Percentiles rank a stretch among this genome's conserved stretches.
Evolutionary conservation across 53 echinoderm and acorn worm species (phyloP).

Genomic region (Hippasteria phrygiana): DNA sequence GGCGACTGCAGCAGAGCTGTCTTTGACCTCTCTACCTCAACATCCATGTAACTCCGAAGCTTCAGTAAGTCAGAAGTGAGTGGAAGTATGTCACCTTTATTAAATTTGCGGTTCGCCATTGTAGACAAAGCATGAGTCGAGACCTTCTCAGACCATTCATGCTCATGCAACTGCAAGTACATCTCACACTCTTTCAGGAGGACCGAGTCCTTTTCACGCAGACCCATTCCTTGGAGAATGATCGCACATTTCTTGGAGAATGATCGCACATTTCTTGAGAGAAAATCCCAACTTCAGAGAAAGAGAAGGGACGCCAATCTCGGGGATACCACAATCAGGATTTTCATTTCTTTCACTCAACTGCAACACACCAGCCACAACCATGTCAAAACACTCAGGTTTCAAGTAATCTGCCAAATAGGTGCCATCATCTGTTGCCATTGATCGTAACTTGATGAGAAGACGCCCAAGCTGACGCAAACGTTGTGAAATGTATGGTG

Average conservation of each 20-base stretch:
- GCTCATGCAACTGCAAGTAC: neutral
- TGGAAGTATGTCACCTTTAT: neutral
- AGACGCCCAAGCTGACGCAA: conserved; percentile 11
- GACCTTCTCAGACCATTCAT: neutral
- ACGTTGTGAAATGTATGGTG: neutral
- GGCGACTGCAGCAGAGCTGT: too few species aligned
- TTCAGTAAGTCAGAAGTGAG: neutral
- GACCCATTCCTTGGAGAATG: neutral
- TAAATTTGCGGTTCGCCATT: neutral
- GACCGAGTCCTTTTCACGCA: neutral
- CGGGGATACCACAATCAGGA: neutral
- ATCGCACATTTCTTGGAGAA: too few species aligned
- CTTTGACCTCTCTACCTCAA: neutral
- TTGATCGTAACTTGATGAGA: neutral
- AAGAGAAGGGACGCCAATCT: conserved; percentile 4
- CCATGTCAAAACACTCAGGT: neutral
- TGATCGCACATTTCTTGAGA: conserved; percentile 9
- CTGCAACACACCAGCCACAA: neutral
- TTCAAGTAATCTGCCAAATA: neutral
- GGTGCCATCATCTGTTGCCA: neutral
- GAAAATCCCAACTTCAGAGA: conserved; percentile 34
- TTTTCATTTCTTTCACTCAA: neutral
- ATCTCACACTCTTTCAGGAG: too few species aligned
- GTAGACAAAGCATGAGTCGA: neutral
- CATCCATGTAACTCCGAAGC: neutral